A percentile compares a stretch with the other conserved stretches of the same genome.
These are phyloP conservation scores for Octodonta nipae DNA, from an alignment of 2,888 invertebrate genomes.

Conservation along the genomic window DNA sequence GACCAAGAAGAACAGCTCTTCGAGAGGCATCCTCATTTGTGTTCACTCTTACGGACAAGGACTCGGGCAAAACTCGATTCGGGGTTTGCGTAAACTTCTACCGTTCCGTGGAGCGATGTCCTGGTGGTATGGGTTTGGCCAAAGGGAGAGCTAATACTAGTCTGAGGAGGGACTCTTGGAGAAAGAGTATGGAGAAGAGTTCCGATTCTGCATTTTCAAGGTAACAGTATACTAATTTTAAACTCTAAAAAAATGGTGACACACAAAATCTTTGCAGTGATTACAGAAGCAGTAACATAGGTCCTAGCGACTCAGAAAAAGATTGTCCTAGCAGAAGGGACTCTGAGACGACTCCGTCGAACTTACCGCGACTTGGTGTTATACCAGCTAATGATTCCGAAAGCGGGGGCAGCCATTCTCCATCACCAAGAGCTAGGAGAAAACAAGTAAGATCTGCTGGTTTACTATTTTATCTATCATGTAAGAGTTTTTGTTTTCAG, in stretches of 20 bases:
- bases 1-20: conserved; percentile 68
- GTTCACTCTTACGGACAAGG: conserved; percentile 96
- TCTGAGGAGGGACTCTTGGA: conserved; percentile 75
- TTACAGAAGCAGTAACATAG: conserved; percentile 81
- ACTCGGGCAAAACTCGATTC: conserved; percentile 85
- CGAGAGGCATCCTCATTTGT: conserved; percentile 93
- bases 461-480: too few relatives aligned
- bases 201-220: conserved; percentile 88
- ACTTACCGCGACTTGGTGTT: conserved; percentile 44
- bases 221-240: conserved; percentile 34
- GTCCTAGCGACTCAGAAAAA: conserved; percentile 79
- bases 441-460: conserved; percentile 62
- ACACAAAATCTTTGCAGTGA: conserved; percentile 63
- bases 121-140: conserved; percentile 25
- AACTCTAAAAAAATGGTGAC: too few relatives aligned
- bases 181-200: conserved; percentile 82
- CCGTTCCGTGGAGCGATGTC: conserved; percentile 66
- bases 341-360: conserved; percentile 39
- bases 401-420: conserved; percentile 76
- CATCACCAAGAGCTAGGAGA: conserved; percentile 69
- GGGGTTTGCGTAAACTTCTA: conserved; percentile 98
- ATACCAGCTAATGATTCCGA: conserved; percentile 66
- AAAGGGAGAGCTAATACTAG: conserved; percentile 41
- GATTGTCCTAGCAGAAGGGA: conserved; percentile 65
- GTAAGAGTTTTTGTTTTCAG: conserved; percentile 38